These are phyloP conservation scores for Polyommatus iphigenia DNA, from an alignment of 2,888 invertebrate genomes.

Conservation along the genomic window DNA sequence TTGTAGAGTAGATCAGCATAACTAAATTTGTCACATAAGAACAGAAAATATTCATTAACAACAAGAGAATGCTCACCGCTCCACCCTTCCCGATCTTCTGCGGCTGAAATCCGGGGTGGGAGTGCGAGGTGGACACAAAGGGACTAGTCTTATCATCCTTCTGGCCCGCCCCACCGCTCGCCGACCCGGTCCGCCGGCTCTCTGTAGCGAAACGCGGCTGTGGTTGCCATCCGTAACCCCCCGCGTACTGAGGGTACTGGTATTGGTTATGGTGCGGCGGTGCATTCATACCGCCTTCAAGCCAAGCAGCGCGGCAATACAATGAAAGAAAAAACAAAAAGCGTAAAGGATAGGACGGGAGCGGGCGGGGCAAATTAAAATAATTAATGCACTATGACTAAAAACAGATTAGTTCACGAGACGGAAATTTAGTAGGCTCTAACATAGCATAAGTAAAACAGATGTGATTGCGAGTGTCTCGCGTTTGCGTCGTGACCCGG, in stretches of 20 bases:
- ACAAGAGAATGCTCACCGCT: slow-evolving; percentile 64
- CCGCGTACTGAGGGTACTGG: slow-evolving; percentile 77
- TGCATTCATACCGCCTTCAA: slow-evolving; percentile 81
- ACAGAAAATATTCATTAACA: too few species aligned
- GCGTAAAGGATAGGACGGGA: slow-evolving; percentile 73
- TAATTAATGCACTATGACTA: slow-evolving; percentile 43
- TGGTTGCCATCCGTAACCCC: slow-evolving; percentile 64
- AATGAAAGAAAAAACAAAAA: slow-evolving; percentile 80
- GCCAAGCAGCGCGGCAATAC: slow-evolving; percentile 79
- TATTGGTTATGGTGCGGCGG: slow-evolving; percentile 79
- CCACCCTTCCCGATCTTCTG: slow-evolving; percentile 92
- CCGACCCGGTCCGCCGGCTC: slow-evolving; percentile 57
- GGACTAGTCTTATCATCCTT: slow-evolving; percentile 89
- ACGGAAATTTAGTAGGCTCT: slow-evolving; percentile 63
- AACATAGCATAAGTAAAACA: slow-evolving; percentile 52
- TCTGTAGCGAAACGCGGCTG: slow-evolving; percentile 77
- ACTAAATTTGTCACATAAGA: too few species aligned
- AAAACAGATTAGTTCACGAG: slow-evolving; percentile 27
- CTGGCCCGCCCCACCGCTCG: slow-evolving; percentile 52
- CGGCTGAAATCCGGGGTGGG: slow-evolving; percentile 95
- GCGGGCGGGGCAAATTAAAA: slow-evolving; percentile 61
- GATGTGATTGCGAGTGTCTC: slow-evolving; percentile 53
- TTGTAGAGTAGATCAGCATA: too few species aligned
- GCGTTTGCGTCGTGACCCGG: slow-evolving; percentile 48
- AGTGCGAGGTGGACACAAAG: slow-evolving; percentile 92